Evolutionary conservation across 2,113 vertebrate genomes (phyloP).

Genomic region (Coptodon rendalli): DNA sequence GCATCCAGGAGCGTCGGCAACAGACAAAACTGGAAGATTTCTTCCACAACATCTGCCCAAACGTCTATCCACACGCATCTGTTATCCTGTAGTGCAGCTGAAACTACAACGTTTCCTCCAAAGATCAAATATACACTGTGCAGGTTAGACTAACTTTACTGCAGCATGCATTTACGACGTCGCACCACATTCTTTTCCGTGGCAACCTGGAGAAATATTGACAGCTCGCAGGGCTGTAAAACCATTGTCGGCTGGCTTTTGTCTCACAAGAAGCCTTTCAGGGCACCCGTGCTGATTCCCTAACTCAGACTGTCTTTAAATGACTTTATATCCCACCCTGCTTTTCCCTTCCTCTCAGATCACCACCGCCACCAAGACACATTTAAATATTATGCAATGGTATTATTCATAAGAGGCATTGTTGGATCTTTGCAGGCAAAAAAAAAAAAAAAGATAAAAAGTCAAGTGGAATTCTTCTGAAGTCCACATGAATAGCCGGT

Average conservation of each 20-base stretch:
- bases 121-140: slow-evolving; percentile 7
- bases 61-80: neutral
- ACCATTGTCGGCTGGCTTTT: slow-evolving; percentile 11
- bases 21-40: neutral
- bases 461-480: neutral
- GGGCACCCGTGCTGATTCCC: slow-evolving; percentile 12
- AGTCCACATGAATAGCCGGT: neutral
- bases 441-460: neutral
- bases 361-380: neutral
- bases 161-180: neutral
- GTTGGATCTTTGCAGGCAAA: neutral
- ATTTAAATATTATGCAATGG: slow-evolving; percentile 37
- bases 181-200: slow-evolving; percentile 16
- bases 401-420: neutral
- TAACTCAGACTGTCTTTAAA: neutral
- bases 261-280: slow-evolving; percentile 8
- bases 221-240: slow-evolving; percentile 20
- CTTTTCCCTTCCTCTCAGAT: neutral
- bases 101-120: neutral
- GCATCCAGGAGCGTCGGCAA: neutral
- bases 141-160: neutral
- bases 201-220: slow-evolving; percentile 51
- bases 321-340: neutral
- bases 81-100: neutral
- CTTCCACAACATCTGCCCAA: neutral